A percentile compares a stretch with the other conserved stretches of the same genome.
Conservation (phyloP, 2,113 vertebrate genomes). For the Takifugu bimaculatus region DNA sequence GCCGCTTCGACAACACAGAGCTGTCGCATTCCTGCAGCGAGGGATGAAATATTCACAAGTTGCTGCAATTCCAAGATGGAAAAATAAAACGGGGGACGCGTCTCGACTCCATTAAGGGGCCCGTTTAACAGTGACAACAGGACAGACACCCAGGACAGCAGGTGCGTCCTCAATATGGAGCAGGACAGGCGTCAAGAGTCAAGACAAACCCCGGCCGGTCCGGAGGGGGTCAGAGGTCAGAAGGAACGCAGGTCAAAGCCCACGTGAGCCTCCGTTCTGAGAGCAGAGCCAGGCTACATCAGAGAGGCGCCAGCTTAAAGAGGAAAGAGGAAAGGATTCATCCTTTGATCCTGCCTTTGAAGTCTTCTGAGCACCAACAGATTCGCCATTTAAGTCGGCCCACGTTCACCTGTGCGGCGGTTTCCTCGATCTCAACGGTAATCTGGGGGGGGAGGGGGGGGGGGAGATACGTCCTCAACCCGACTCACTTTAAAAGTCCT, state of each 20-base stretch:
- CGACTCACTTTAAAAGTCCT: too few species aligned
- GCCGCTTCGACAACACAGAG: not conserved
- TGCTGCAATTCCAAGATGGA: conserved; percentile 7
- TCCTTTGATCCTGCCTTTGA: conserved; percentile 18
- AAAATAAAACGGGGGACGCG: not conserved
- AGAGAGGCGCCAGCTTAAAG: conserved; percentile 22
- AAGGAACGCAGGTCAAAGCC: not conserved
- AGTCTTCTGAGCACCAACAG: conserved; percentile 27
- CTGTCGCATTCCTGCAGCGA: not conserved
- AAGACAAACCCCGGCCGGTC: conserved; percentile 9
- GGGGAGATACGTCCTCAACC: too few species aligned
- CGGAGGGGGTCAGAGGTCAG: conserved; percentile 2
- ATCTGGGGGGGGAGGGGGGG: not conserved
- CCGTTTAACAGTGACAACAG: not conserved
- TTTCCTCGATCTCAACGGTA: not conserved
- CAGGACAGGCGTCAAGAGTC: conserved; percentile 15
- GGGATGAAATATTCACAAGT: conserved; percentile 6
- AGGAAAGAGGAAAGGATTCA: conserved; percentile 2
- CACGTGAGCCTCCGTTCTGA: not conserved
- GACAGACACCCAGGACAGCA: not conserved
- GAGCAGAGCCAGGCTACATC: conserved; percentile 9
- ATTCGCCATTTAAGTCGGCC: conserved; percentile 21
- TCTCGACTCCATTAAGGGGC: not conserved
- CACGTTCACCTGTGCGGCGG: conserved; percentile 12
- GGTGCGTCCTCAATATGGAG: conserved; percentile 40